These are phyloP conservation scores for Acanthosepion lycidas DNA, from an alignment of 2,888 invertebrate genomes.

Conservation along the genomic window DNA sequence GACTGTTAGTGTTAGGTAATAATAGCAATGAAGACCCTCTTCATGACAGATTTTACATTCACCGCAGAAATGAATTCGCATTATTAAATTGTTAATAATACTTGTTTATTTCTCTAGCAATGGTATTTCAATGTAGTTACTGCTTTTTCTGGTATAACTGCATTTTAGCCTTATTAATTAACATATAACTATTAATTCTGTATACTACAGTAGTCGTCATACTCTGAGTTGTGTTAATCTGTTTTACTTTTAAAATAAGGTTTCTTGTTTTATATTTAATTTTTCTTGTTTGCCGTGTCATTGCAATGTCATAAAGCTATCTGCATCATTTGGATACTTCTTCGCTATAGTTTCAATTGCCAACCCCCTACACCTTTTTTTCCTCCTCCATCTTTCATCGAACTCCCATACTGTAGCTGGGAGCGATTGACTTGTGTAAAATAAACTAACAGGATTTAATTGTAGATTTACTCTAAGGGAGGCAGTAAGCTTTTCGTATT, in stretches of 20 bases:
- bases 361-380: too few relatives aligned
- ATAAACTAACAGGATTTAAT: not conserved
- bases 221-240: not conserved
- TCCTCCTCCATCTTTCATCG: too few relatives aligned
- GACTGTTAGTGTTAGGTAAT: too few relatives aligned
- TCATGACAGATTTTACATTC: too few relatives aligned
- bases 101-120: too few relatives aligned
- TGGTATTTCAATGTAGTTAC: not conserved
- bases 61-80: too few relatives aligned
- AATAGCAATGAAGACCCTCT: too few relatives aligned
- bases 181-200: not conserved
- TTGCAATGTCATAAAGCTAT: not conserved
- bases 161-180: not conserved
- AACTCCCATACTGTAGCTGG: too few relatives aligned
- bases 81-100: too few relatives aligned
- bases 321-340: not conserved
- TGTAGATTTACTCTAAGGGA: not conserved
- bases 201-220: not conserved
- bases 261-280: not conserved
- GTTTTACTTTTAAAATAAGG: not conserved
- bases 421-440: not conserved
- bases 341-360: too few relatives aligned
- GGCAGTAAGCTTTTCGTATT: not conserved
- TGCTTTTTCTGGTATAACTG: not conserved
- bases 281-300: not conserved